phyloP scores from a whole-genome alignment of 1,140 invertebrate species.

The Rhyacophila brunnea region DNA sequence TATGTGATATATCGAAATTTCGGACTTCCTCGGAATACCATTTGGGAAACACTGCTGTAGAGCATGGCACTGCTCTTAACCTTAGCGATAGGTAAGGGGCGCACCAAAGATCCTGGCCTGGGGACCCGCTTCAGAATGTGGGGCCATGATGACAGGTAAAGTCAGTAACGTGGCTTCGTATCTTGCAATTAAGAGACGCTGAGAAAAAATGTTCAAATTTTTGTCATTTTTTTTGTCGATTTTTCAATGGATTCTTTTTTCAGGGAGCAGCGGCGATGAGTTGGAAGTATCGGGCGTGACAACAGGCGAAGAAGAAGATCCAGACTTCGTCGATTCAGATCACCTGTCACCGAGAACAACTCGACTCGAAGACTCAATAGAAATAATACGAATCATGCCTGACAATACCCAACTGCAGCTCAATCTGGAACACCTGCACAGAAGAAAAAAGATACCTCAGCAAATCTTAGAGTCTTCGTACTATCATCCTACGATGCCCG shows the following conservation, averaged over 20 bases:
- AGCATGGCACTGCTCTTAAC: too few relatives aligned
- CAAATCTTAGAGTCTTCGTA: constrained; percentile 23
- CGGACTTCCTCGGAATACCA: too few relatives aligned
- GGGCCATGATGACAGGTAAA: too few relatives aligned
- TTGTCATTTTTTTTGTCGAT: too few relatives aligned
- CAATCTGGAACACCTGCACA: constrained; percentile 21
- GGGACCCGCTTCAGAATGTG: too few relatives aligned
- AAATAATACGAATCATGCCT: constrained; percentile 27
- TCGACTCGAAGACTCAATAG: constrained; percentile 14
- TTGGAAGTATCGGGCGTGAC: constrained; percentile 30
- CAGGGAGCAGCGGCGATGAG: constrained; percentile 34
- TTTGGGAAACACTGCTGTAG: too few relatives aligned
- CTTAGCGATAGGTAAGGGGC: too few relatives aligned
- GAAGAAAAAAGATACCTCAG: constrained; percentile 30
- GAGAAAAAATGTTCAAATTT: too few relatives aligned
- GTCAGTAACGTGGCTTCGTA: too few relatives aligned
- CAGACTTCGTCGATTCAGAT: constrained; percentile 27
- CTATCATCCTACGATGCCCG: not conserved
- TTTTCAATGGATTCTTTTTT: constrained; percentile 11
- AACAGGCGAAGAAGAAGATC: constrained; percentile 32
- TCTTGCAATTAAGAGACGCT: too few relatives aligned
- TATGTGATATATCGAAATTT: too few relatives aligned
- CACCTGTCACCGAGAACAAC: constrained; percentile 20
- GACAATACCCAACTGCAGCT: constrained; percentile 8
- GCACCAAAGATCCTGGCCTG: too few relatives aligned